Conservation (phyloP, 2,797 vertebrate genomes). For the Hozukius guyotensis region DNA sequence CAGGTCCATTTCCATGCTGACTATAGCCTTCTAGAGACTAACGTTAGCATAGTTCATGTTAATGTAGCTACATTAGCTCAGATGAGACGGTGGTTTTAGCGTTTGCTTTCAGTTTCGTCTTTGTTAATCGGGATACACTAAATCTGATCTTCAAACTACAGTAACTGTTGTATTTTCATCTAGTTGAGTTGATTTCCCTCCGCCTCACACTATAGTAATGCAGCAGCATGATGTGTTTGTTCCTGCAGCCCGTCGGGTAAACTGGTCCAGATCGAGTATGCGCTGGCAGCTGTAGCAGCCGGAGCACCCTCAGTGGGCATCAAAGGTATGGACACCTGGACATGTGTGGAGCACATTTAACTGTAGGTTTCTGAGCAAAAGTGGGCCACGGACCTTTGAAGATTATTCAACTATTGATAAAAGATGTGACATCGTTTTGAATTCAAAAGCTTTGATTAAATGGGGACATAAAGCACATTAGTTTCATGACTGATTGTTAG, state of each 20-base stretch:
- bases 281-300: conserved; percentile 96
- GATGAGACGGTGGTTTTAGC: conserved; percentile 43
- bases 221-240: not conserved
- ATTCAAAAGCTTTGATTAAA: not conserved
- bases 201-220: not conserved
- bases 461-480: not conserved
- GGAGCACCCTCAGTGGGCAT: conserved; percentile 98
- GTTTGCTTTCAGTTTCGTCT: conserved; percentile 76
- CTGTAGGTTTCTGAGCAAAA: not conserved
- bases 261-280: conserved; percentile 99
- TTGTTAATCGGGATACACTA: not conserved
- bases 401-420: not conserved
- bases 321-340: conserved; percentile 75
- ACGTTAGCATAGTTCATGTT: not conserved
- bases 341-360: not conserved
- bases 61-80: conserved; percentile 10
- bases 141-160: not conserved
- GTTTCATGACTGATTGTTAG: not conserved
- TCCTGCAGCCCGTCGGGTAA: conserved; percentile 94
- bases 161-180: fast-evolving
- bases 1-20: not conserved
- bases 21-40: too few species aligned
- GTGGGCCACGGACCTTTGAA: fast-evolving
- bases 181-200: fast-evolving
- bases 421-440: not conserved